Base-by-base conservation (phyloP, 1,140 invertebrate species). In the Drosophila elegans region DNA sequence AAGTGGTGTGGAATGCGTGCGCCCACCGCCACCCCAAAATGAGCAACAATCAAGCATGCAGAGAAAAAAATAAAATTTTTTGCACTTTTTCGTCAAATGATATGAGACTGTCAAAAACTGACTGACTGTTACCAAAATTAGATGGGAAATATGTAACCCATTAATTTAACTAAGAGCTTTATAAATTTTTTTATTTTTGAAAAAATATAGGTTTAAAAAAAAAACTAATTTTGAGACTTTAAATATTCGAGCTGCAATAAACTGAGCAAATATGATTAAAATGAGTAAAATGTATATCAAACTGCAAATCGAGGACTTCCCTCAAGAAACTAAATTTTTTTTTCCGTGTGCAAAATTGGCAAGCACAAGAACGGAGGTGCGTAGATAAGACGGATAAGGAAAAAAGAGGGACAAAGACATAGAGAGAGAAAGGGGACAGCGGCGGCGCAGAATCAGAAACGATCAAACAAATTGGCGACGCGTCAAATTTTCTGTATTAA, bases 1-100 rank as follows among this genome's bases (percentile, higher is more conserved):
- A 76, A 75, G 46, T 44, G 42, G 46, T 57, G 12, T 66, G 72
- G 61, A 75, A 75, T 75, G 52, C 53, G 60, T 21, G 41, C 53
- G 53, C 59, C 60, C 36, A 38, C 13, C 39, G 41, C 44, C 73
- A 34, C 41, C 72, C 48, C 49, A 45, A 48, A 13, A 7, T n/a
- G 36, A 45, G 12, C 48, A 75, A 53, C 60, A 56, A 44, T 55
- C 25, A 25, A 11, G 59, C 25, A 32, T 21, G 16, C 29, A 52
- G n/a, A 4, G 48, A 32, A 34, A 32, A 34, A 48, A 73, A 7
- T n/a, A 12, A 12, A 29, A 27, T 46, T 48, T 12, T 48, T 48
- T 21, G 16, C 16, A 21, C 1, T 21, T 21, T 21, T 21, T n/a
- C n/a, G n/a, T n/a, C n/a, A n/a, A n/a, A n/a, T n/a, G n/a, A n/a